Evolutionary conservation across 2,797 vertebrate genomes (phyloP), one percentile per base, ranked within the genome.

Genomic region (Otus scops): DNA sequence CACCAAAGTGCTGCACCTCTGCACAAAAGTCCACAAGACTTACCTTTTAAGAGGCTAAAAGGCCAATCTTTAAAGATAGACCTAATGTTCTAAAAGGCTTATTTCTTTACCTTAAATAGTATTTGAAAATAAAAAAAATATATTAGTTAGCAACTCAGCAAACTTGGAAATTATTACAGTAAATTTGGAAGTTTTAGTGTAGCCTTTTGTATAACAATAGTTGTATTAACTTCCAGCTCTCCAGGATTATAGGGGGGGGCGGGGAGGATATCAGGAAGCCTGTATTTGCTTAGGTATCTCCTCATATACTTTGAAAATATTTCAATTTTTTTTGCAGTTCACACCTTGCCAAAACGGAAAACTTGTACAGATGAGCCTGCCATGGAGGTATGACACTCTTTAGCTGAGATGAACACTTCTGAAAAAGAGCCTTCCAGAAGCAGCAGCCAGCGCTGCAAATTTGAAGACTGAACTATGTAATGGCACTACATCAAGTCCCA

Each of bases 21-120:
- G 50, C 1, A 0, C 22, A 36, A n/a, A 84, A 51, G 7, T 13
- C 27, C 38, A 24, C 0, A 0, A 60, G 59, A 24, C 21, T 77
- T 22, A 4, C 23, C 67, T 80, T 13, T 34, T 17, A 47, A 45
- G 20, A 68, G 34, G 43, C 10, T 69, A n/a, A 41, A 59, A 70
- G 23, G 14, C 38, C 53, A 22, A 41, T 19, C 32, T 32, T 13
- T 23, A 18, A 60, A 48, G 12, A 53, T 3, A 4, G 36, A 70
- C n/a, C 3, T 65, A 16, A 32, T 60, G 11, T 9, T 53, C 26
- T 20, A 71, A n/a, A 83, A 64, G 28, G n/a, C 6, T 41, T 19
- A 9, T 48, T 54, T 51, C 5, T 57, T 86, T 22, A 20, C 32
- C 22, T 60, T 28, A 73, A 76, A 36, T 4, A 26, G 5, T 15